These are phyloP conservation scores for Rana temporaria DNA, from an alignment of 2,113 vertebrate genomes.

Conservation along the genomic window DNA sequence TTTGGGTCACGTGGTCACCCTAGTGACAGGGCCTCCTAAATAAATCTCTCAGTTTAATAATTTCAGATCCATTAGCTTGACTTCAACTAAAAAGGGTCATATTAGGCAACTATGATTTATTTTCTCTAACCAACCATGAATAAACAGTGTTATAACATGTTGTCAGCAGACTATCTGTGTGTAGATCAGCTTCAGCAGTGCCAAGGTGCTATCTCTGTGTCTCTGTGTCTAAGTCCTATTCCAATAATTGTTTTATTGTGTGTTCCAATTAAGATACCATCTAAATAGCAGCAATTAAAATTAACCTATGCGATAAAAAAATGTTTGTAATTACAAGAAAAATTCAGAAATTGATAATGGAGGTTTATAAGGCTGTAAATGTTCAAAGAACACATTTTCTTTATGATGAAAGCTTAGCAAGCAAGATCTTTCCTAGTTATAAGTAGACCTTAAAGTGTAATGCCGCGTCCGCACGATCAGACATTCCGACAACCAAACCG, in stretches of 20 bases:
- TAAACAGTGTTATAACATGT: neutral
- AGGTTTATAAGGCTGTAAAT: conserved; percentile 10
- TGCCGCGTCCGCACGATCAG: too few species aligned
- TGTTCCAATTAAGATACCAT: conserved; percentile 67
- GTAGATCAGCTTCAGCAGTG: neutral
- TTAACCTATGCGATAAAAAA: conserved; percentile 20
- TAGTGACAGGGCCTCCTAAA: too few species aligned
- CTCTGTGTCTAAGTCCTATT: conserved; percentile 23
- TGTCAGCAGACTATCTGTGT: neutral
- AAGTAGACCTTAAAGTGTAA: too few species aligned
- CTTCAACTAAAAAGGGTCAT: too few species aligned
- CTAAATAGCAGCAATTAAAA: conserved; percentile 60
- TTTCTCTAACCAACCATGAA: too few species aligned
- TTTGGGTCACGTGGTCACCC: too few species aligned
- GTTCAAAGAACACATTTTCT: conserved; percentile 29
- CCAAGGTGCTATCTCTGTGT: neutral
- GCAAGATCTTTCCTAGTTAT: too few species aligned
- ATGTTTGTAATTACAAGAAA: conserved; percentile 14
- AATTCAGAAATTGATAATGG: conserved; percentile 33
- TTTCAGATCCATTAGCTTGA: too few species aligned
- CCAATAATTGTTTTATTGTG: conserved; percentile 56
- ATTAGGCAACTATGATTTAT: too few species aligned
- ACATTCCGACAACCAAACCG: too few species aligned
- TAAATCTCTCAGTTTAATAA: too few species aligned
- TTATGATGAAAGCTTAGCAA: too few species aligned